Evolutionary conservation across 2,113 vertebrate species (phyloP).

Genomic region (Balaenoptera acutorostrata): DNA sequence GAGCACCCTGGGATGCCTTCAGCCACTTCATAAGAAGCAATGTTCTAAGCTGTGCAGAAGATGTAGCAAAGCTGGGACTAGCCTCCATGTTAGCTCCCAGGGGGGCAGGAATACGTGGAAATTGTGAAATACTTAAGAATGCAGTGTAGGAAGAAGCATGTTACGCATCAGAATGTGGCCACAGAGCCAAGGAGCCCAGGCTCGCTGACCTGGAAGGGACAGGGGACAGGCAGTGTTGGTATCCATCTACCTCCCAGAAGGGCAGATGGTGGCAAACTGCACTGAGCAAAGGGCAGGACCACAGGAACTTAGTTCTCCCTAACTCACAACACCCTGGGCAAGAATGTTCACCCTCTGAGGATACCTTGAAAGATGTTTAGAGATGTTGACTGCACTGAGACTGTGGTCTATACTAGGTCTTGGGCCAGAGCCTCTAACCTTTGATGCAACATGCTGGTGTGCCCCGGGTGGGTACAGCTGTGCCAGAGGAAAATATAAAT

Average conservation of each 20-base stretch:
- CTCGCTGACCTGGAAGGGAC: not conserved
- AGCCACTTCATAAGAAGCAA: not conserved
- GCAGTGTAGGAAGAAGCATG: not conserved
- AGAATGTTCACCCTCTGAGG: not conserved
- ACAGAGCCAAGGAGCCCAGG: not conserved
- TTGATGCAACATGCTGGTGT: not conserved
- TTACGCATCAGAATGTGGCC: not conserved
- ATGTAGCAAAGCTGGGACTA: not conserved
- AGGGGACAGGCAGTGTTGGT: not conserved
- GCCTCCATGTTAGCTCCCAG: not conserved
- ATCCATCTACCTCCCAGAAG: not conserved
- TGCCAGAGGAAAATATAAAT: not conserved
- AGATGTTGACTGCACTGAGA: not conserved
- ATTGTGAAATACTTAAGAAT: not conserved
- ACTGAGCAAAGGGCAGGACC: not conserved
- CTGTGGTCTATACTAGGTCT: not conserved
- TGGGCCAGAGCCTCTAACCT: not conserved
- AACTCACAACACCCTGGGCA: not conserved
- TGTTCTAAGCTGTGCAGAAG: not conserved
- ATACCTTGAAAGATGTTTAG: not conserved
- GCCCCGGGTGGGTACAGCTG: not conserved
- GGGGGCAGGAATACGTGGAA: not conserved
- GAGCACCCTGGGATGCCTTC: not conserved
- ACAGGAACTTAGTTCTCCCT: not conserved
- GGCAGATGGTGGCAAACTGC: not conserved